Conservation (phyloP, 2,888 invertebrate genomes). For the Taenaris catops region DNA sequence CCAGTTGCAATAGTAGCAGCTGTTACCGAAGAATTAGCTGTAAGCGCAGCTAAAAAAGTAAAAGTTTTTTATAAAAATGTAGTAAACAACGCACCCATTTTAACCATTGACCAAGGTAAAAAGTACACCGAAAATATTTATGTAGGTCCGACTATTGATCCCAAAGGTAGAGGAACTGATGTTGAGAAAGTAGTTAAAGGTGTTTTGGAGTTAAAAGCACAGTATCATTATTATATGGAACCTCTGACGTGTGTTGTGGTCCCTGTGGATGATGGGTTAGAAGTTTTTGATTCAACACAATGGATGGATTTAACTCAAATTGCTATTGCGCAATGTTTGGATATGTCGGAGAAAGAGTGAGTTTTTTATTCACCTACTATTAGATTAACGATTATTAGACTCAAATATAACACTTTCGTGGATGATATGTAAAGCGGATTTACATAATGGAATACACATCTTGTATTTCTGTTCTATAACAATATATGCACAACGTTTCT, state of each 20-base stretch:
- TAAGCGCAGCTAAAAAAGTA: conserved; percentile 77
- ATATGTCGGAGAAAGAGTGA: conserved; percentile 79
- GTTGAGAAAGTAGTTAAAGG: conserved; percentile 69
- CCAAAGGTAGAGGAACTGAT: conserved; percentile 47
- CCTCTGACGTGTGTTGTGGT: conserved; percentile 82
- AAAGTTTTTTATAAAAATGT: conserved; percentile 76
- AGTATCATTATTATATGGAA: conserved; percentile 89
- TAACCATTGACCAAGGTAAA: conserved; percentile 53
- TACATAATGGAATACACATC: too few species aligned
- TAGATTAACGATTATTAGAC: too few species aligned
- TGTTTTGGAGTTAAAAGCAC: conserved; percentile 78
- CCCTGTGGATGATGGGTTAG: conserved; percentile 84
- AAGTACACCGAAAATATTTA: conserved; percentile 32
- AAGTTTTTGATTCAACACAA: conserved; percentile 83
- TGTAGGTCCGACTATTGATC: conserved; percentile 38
- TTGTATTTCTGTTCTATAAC: too few species aligned
- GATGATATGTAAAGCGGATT: too few species aligned
- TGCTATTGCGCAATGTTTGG: conserved; percentile 76
- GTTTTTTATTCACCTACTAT: conserved; percentile 24
- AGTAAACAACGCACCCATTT: conserved; percentile 39
- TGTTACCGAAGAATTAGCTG: conserved; percentile 72
- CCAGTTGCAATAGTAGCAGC: conserved; percentile 85
- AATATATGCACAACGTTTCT: too few species aligned
- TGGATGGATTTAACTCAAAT: conserved; percentile 82
- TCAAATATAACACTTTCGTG: too few species aligned